These are phyloP conservation scores for Himalopsyche kuldschensis DNA, from an alignment of 2,888 invertebrate species.

Conservation along the genomic window DNA sequence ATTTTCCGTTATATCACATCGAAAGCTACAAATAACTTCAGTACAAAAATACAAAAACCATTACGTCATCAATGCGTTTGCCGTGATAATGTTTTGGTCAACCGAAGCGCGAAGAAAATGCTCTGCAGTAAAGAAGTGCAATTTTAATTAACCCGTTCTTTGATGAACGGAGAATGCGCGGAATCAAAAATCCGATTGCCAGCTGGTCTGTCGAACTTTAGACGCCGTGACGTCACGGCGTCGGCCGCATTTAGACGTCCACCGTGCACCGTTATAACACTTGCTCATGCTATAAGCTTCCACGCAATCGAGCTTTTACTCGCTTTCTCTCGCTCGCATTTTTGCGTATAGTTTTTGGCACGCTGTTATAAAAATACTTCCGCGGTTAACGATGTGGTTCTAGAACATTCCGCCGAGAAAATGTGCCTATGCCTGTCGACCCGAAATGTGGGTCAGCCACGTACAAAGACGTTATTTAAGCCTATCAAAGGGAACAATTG, in stretches of 20 bases:
- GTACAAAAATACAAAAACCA: too few species aligned
- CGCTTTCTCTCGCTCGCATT: not conserved
- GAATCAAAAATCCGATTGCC: not conserved
- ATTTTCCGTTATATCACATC: not conserved
- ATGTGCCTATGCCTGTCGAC: not conserved
- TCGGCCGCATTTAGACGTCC: not conserved
- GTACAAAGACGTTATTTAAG: too few species aligned
- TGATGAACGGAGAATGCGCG: not conserved
- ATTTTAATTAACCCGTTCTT: too few species aligned
- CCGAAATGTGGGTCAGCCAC: not conserved
- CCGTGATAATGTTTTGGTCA: too few species aligned
- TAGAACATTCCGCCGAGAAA: not conserved
- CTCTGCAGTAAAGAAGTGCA: too few species aligned
- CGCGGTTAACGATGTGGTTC: not conserved
- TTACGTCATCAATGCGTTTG: too few species aligned
- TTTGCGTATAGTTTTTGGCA: not conserved
- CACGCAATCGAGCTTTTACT: not conserved
- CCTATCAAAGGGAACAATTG: too few species aligned
- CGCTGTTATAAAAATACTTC: not conserved
- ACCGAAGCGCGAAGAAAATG: too few species aligned
- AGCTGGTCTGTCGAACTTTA: constrained; percentile 4
- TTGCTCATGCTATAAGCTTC: not conserved
- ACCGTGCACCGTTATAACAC: not conserved
- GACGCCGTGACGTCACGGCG: constrained; percentile 8
- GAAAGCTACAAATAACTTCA: not conserved